Conservation (phyloP, 2,888 invertebrate genomes). For the Choreutis nemorana region DNA sequence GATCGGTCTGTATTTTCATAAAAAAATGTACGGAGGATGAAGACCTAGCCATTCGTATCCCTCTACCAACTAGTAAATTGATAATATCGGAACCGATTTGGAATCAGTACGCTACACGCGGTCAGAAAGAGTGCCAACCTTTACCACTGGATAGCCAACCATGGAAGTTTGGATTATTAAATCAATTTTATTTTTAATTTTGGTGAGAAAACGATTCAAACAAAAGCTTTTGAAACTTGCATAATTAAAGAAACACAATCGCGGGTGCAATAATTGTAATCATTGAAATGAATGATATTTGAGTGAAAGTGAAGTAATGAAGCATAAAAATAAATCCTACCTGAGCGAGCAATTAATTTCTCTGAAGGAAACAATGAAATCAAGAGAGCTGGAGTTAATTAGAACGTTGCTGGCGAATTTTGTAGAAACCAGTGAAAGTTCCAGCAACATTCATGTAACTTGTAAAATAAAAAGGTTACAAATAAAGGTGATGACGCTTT, state of each 20-base stretch:
- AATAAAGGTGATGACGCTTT: slow-evolving; percentile 11
- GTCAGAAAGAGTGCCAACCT: slow-evolving; percentile 28
- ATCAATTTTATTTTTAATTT: slow-evolving; percentile 9
- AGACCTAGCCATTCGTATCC: slow-evolving; percentile 25
- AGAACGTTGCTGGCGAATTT: slow-evolving; percentile 30
- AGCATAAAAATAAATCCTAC: slow-evolving; percentile 15
- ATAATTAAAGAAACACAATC: slow-evolving; percentile 12
- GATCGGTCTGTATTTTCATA: slow-evolving; percentile 32
- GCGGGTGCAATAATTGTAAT: too few relatives aligned
- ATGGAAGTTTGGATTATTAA: too few relatives aligned
- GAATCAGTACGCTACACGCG: slow-evolving; percentile 33
- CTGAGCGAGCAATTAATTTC: slow-evolving; percentile 18
- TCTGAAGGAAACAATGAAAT: slow-evolving; percentile 23
- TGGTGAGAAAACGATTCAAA: neutral
- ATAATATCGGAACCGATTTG: slow-evolving; percentile 24
- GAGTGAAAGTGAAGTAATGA: slow-evolving; percentile 24
- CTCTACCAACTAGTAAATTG: slow-evolving; percentile 36
- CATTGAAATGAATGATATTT: too few relatives aligned
- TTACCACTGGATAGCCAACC: too few relatives aligned
- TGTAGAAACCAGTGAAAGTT: slow-evolving; percentile 44
- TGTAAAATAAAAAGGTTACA: slow-evolving; percentile 18
- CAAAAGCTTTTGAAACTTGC: slow-evolving; percentile 2
- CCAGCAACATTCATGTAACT: slow-evolving; percentile 21
- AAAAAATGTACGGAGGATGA: slow-evolving; percentile 22
- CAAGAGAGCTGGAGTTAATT: slow-evolving; percentile 34